A percentile compares a stretch with the other conserved stretches of the same genome.
phyloP scores from a whole-genome alignment of 1,140 invertebrate species.

The Colletes latitarsis region DNA sequence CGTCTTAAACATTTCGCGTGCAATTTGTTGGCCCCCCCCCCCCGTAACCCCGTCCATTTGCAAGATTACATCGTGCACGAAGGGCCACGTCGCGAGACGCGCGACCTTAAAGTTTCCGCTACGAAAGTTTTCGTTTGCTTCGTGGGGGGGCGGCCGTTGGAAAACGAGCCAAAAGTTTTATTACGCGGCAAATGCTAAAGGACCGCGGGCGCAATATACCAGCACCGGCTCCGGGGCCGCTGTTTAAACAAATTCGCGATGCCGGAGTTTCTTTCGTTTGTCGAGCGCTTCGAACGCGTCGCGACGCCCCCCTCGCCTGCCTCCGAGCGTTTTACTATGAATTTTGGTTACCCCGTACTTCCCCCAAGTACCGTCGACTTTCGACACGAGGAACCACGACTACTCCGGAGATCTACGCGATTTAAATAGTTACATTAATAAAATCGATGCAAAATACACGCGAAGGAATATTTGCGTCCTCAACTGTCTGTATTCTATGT shows the following conservation, averaged over 20 bases:
- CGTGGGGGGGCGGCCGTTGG: neutral
- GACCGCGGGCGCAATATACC: neutral
- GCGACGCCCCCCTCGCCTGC: neutral
- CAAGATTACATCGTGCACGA: slow-evolving; percentile 23
- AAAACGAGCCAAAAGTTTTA: slow-evolving; percentile 34
- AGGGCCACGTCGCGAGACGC: neutral
- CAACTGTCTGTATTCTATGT: too few relatives aligned
- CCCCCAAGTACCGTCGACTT: too few relatives aligned
- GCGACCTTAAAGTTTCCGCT: slow-evolving; percentile 12
- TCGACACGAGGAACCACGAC: too few relatives aligned
- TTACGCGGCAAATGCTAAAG: slow-evolving; percentile 7
- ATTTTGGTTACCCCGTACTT: neutral
- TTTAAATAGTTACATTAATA: too few relatives aligned
- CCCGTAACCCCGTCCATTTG: slow-evolving; percentile 22
- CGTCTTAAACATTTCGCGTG: slow-evolving; percentile 2
- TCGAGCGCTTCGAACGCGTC: neutral
- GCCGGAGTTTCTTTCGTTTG: neutral
- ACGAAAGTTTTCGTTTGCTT: slow-evolving; percentile 23
- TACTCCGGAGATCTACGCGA: neutral
- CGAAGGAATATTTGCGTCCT: too few relatives aligned
- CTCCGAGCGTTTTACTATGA: neutral
- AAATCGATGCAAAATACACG: too few relatives aligned
- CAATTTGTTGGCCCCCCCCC: slow-evolving; percentile 7
- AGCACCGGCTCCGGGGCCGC: neutral
- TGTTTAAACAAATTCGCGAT: slow-evolving; percentile 25